phyloP scores from a whole-genome alignment of 2,888 invertebrate genomes.

The Epinotia nisella region DNA sequence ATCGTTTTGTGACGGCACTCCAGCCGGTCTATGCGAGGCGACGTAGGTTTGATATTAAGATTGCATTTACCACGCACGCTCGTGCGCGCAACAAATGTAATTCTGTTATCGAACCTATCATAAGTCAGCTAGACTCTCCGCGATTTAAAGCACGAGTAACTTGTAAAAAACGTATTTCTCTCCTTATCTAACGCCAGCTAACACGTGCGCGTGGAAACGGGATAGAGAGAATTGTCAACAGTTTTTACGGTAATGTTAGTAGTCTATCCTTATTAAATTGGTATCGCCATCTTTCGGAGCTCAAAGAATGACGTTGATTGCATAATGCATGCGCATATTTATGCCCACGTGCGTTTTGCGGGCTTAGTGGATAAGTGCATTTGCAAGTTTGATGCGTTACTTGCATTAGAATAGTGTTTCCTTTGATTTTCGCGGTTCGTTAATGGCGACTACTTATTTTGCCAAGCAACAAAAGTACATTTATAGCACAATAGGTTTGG shows the following conservation, averaged over 20 bases:
- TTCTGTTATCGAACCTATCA: not conserved
- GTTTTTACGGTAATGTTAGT: not conserved
- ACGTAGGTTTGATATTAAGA: not conserved
- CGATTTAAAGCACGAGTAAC: not conserved
- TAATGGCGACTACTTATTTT: not conserved
- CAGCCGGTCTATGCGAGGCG: slow-evolving; percentile 12
- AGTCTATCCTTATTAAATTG: slow-evolving; percentile 35
- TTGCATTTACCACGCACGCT: not conserved
- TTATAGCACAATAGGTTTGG: no score
- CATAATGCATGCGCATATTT: slow-evolving; percentile 35
- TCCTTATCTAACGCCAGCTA: not conserved
- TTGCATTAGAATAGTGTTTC: slow-evolving; percentile 17
- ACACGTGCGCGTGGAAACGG: not conserved
- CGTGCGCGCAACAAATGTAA: not conserved
- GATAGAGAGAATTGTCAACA: not conserved
- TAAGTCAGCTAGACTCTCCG: not conserved
- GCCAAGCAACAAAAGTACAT: no score
- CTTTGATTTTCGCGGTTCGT: slow-evolving; percentile 22
- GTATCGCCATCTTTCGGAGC: slow-evolving; percentile 27
- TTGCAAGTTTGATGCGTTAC: slow-evolving; percentile 35
- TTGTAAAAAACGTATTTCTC: not conserved
- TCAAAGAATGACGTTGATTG: slow-evolving; percentile 34
- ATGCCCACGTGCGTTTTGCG: slow-evolving; percentile 34
- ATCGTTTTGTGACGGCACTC: slow-evolving; percentile 51
- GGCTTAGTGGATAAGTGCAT: slow-evolving; percentile 34